Evolutionary conservation across 2,797 vertebrate genomes (phyloP).

Genomic region (Xenentodon cancila): DNA sequence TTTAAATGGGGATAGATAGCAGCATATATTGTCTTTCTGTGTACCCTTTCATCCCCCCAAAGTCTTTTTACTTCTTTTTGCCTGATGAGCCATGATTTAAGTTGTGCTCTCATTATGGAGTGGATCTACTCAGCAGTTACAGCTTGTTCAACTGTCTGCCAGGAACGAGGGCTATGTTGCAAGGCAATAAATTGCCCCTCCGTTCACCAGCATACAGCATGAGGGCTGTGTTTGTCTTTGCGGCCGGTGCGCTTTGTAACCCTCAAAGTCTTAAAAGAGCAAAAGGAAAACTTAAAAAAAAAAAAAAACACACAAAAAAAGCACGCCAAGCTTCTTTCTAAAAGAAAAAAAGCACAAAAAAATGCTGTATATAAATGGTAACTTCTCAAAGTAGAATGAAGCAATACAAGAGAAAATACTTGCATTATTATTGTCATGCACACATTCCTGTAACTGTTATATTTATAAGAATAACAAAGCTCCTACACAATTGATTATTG

Average conservation of each 20-base stretch:
- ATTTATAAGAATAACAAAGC: too few species aligned
- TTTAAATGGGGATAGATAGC: constrained; percentile 6
- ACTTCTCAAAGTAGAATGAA: constrained; percentile 1
- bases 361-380: not conserved
- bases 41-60: not conserved
- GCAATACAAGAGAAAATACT: not conserved
- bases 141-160: constrained; percentile 18
- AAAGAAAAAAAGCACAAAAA: not conserved
- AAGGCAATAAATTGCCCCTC: constrained; percentile 40
- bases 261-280: constrained; percentile 13
- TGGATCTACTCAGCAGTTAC: constrained; percentile 23
- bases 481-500: too few species aligned
- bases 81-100: constrained; percentile 35
- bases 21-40: constrained; percentile 8
- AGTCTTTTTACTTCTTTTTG: constrained; percentile 8
- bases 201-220: constrained; percentile 29
- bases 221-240: constrained; percentile 27
- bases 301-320: constrained; percentile 1
- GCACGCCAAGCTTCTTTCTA: constrained; percentile 4
- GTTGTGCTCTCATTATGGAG: constrained; percentile 28
- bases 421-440: constrained; percentile 3
- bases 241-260: constrained; percentile 13
- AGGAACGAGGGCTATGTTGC: constrained; percentile 11
- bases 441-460: too few species aligned
- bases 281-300: not conserved